Conservation (phyloP, 2,113 vertebrate species). For the Miniopterus natalensis region DNA sequence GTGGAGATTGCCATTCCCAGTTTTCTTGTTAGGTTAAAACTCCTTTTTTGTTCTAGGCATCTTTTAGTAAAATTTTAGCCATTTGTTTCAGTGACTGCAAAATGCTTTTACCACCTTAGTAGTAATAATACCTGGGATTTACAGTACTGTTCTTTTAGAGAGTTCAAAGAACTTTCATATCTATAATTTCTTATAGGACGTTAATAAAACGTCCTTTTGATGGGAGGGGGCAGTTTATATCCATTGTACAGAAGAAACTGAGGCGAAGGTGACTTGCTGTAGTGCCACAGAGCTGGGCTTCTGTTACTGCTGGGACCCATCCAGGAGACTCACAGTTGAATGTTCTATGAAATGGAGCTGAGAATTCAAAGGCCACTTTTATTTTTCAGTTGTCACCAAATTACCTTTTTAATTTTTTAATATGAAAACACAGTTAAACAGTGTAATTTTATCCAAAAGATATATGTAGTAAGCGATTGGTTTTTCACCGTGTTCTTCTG, state of each 20-base stretch:
- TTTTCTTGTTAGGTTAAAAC: constrained; percentile 45
- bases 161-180: neutral
- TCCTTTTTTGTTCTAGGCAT: neutral
- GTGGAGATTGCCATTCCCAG: neutral
- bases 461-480: neutral
- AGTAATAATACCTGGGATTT: constrained; percentile 15
- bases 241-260: neutral
- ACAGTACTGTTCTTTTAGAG: neutral
- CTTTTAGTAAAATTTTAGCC: constrained; percentile 21
- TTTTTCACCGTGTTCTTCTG: neutral
- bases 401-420: constrained; percentile 29
- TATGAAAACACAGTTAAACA: neutral
- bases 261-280: neutral
- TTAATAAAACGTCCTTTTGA: neutral
- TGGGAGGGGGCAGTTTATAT: neutral
- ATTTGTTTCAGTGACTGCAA: neutral
- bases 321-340: neutral
- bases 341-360: neutral
- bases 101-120: neutral
- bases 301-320: neutral
- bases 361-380: neutral
- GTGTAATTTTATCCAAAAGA: neutral
- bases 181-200: constrained; percentile 19
- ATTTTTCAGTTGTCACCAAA: neutral
- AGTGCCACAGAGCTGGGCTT: neutral